phyloP scores from a whole-genome alignment of 53 echinoderm and acorn worm genomes.

The Zoroaster sp. region DNA sequence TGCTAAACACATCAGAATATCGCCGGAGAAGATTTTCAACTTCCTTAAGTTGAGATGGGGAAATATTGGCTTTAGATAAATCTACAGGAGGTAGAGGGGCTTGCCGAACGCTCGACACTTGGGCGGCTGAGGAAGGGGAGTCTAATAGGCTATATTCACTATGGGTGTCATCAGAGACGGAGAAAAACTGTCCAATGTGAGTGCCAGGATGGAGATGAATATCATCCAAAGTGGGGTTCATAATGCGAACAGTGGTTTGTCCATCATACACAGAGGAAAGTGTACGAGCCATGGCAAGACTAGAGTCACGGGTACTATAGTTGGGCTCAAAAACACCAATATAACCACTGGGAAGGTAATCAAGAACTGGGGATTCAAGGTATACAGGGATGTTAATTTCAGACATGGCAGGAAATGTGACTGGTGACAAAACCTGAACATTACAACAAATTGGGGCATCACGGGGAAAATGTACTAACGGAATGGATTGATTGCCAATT shows the following conservation, averaged over 20 bases:
- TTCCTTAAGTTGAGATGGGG: conserved; percentile 22
- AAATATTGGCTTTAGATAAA: conserved; percentile 13
- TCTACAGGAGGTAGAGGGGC: neutral
- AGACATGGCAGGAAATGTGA: conserved; percentile 40
- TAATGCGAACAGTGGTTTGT: conserved; percentile 1
- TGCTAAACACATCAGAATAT: conserved; percentile 43
- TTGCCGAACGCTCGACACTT: neutral
- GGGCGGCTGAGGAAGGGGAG: neutral
- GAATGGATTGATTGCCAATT: conserved; percentile 2
- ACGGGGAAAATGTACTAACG: conserved; percentile 24
- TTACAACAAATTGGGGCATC: conserved; percentile 27
- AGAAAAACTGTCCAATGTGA: conserved; percentile 42
- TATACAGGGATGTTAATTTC: conserved; percentile 16
- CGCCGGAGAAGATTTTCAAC: neutral
- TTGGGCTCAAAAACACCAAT: conserved; percentile 50
- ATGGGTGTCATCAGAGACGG: conserved; percentile 23
- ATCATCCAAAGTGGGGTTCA: conserved; percentile 12
- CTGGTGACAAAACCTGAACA: neutral
- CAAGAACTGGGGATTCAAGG: neutral
- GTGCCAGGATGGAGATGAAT: conserved; percentile 34
- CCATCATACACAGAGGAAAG: conserved; percentile 5
- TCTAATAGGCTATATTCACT: neutral
- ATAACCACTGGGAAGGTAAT: neutral
- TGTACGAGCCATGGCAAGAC: conserved; percentile 44
- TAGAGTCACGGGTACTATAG: no score